Percentiles rank a stretch among this genome's conserved stretches.
phyloP scores from a whole-genome alignment of 2,888 invertebrate genomes.

The Byasa hedistus region DNA sequence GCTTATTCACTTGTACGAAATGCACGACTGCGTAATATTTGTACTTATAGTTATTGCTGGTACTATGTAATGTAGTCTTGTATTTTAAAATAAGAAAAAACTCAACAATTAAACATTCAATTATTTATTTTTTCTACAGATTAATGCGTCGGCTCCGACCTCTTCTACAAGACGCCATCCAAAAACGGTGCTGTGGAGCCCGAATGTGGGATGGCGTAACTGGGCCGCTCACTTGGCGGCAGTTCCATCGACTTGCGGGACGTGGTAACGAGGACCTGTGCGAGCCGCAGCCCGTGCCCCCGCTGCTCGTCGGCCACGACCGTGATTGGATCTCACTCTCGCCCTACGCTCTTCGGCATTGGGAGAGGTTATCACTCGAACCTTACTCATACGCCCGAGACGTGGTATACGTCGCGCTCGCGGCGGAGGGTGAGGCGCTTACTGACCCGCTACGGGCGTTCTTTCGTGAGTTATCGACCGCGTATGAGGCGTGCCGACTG shows the following conservation, averaged over 20 bases:
- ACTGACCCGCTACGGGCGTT: conserved; percentile 89
- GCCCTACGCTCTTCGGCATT: conserved; percentile 95
- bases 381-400: conserved; percentile 97
- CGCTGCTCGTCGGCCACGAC: conserved; percentile 95
- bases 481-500: conserved; percentile 96
- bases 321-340: conserved; percentile 96
- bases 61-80: too few relatives aligned
- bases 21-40: too few relatives aligned
- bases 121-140: conserved; percentile 60
- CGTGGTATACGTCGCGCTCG: conserved; percentile 95
- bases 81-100: too few relatives aligned
- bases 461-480: conserved; percentile 94
- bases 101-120: too few relatives aligned
- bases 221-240: conserved; percentile 98
- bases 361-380: conserved; percentile 98
- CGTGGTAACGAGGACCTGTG: conserved; percentile 96
- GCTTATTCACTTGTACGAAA: too few relatives aligned
- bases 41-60: too few relatives aligned
- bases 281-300: conserved; percentile 98
- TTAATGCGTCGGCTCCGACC: conserved; percentile 95
- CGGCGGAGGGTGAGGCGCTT: conserved; percentile 94
- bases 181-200: conserved; percentile 92
- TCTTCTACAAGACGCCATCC: conserved; percentile 95
- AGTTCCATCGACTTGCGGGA: conserved; percentile 97
- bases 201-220: conserved; percentile 97